Evolutionary conservation across 2,888 invertebrate species (phyloP).

Genomic region (Hypomecis punctinalis): DNA sequence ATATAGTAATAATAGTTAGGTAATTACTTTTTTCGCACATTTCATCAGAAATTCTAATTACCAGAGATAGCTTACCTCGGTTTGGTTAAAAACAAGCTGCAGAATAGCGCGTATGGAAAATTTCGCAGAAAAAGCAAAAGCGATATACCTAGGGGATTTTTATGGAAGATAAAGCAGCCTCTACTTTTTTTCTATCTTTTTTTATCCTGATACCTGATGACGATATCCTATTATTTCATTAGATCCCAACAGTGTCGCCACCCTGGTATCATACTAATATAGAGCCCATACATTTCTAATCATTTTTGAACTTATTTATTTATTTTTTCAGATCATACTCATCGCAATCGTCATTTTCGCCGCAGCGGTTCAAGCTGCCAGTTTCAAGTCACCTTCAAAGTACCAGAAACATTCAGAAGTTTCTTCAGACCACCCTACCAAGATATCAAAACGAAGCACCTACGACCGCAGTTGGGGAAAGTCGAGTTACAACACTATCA

Average conservation of each 20-base stretch:
- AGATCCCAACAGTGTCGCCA: background rate
- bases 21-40: no score
- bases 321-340: conserved; percentile 50
- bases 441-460: conserved; percentile 54
- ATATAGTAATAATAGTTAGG: no score
- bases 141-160: no score
- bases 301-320: background rate
- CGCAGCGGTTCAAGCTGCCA: conserved; percentile 31
- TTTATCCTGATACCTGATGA: no score
- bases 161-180: no score
- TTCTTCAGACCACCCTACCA: conserved; percentile 13
- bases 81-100: no score
- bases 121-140: no score
- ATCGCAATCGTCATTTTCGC: conserved; percentile 40
- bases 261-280: background rate
- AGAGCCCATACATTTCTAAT: background rate
- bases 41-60: no score
- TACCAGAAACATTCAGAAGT: background rate
- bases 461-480: conserved; percentile 55
- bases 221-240: no score
- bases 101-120: no score
- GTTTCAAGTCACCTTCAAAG: conserved; percentile 15
- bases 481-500: conserved; percentile 38
- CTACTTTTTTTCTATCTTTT: no score
- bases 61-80: no score